These are phyloP conservation scores for Dolichallabes microphthalmus DNA, from an alignment of 2,113 vertebrate species.

Conservation along the genomic window DNA sequence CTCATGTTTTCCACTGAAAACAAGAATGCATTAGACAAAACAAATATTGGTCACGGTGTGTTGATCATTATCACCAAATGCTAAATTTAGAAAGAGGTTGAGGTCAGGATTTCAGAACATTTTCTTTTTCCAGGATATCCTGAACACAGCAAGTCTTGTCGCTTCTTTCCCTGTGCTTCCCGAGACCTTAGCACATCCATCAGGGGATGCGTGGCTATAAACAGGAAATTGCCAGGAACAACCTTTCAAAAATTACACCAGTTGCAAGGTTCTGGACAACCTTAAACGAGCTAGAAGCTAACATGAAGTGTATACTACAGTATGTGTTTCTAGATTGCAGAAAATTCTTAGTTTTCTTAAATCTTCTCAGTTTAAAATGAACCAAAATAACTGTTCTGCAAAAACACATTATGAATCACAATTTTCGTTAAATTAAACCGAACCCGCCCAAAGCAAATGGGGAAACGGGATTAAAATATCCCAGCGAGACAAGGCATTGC, in stretches of 20 bases:
- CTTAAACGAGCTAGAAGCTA: background rate
- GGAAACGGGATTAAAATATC: background rate
- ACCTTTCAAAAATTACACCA: constrained; percentile 5
- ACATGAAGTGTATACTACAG: background rate
- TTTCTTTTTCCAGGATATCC: constrained; percentile 26
- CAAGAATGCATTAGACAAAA: background rate
- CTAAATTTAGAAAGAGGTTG: constrained; percentile 10
- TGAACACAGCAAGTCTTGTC: background rate
- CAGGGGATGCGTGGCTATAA: background rate
- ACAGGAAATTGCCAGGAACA: constrained; percentile 29
- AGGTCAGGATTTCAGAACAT: constrained; percentile 3
- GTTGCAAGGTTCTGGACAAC: background rate
- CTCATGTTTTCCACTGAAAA: background rate
- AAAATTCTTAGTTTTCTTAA: background rate
- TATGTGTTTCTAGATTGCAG: background rate
- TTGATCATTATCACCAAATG: background rate
- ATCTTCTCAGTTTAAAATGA: background rate
- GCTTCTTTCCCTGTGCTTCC: constrained; percentile 5
- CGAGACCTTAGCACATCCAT: constrained; percentile 10
- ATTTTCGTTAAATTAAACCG: background rate
- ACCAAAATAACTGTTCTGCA: background rate
- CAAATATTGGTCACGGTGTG: background rate
- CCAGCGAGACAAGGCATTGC: background rate
- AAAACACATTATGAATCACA: background rate
- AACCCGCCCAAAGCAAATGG: background rate